These are phyloP conservation scores for Melanotaenia parkinsoni DNA, from an alignment of 2,797 vertebrate species.

Conservation along the genomic window DNA sequence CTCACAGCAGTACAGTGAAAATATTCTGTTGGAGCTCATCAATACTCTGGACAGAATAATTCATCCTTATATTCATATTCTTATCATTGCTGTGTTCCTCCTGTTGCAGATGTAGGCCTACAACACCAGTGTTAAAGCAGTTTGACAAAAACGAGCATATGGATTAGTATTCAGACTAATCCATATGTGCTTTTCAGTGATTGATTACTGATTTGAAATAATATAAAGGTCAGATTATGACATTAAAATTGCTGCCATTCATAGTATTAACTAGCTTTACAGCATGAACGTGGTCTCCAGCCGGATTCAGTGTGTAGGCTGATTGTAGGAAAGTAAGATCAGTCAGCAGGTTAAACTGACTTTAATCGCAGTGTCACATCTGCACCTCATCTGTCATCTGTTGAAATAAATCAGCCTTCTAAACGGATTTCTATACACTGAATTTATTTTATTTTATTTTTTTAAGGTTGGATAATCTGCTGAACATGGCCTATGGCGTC, in stretches of 20 bases:
- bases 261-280: not conserved
- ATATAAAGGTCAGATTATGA: not conserved
- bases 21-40: slow-evolving; percentile 59
- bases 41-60: slow-evolving; percentile 53
- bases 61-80: slow-evolving; percentile 51
- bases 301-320: slow-evolving; percentile 22
- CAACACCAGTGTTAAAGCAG: slow-evolving; percentile 23
- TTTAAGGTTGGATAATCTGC: slow-evolving; percentile 98
- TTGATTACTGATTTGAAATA: not conserved
- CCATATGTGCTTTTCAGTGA: not conserved
- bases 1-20: slow-evolving; percentile 48
- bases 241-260: not conserved
- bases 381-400: slow-evolving; percentile 59
- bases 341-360: slow-evolving; percentile 23
- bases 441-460: slow-evolving; percentile 67
- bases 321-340: slow-evolving; percentile 18
- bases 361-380: slow-evolving; percentile 17
- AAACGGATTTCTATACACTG: not conserved
- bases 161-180: slow-evolving; percentile 23
- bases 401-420: slow-evolving; percentile 34
- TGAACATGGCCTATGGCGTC: slow-evolving; percentile 99
- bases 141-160: slow-evolving; percentile 39
- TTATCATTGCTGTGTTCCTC: slow-evolving; percentile 60
- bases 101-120: slow-evolving; percentile 50
- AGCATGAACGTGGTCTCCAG: slow-evolving; percentile 7